These are phyloP conservation scores for Blastomussa wellsi DNA, from an alignment of 92 coral and sea anemone genomes.

Conservation along the genomic window DNA sequence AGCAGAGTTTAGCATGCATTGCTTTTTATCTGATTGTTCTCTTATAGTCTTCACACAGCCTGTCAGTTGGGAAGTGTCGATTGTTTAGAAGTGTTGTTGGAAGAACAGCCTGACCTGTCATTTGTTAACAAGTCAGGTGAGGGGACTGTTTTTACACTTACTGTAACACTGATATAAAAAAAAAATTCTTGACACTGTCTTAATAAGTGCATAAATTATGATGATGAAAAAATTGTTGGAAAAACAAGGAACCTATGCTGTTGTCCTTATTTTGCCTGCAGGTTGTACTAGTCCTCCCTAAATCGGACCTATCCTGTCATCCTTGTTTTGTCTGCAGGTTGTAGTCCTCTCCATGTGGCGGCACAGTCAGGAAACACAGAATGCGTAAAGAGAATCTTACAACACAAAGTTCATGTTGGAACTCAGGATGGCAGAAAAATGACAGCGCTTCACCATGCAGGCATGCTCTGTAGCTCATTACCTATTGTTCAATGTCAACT, in stretches of 20 bases:
- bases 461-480: conserved; percentile 10
- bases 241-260: too few relatives aligned
- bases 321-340: conserved; percentile 48
- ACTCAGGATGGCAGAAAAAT: conserved; percentile 86
- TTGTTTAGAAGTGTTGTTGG: conserved; percentile 80
- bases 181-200: too few relatives aligned
- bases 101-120: conserved; percentile 78
- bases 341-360: conserved; percentile 82
- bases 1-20: neutral
- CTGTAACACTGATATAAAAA: too few relatives aligned
- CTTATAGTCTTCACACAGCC: conserved; percentile 74
- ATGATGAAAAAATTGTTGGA: too few relatives aligned
- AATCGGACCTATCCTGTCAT: too few relatives aligned
- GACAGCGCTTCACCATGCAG: conserved; percentile 98
- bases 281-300: too few relatives aligned
- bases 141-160: neutral
- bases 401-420: conserved; percentile 71
- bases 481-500: too few relatives aligned
- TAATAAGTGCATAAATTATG: too few relatives aligned
- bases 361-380: conserved; percentile 76
- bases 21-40: neutral
- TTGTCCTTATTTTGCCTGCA: neutral
- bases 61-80: conserved; percentile 80
- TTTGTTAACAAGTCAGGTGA: conserved; percentile 83
- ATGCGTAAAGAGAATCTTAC: conserved; percentile 64